Conservation (phyloP, 2,113 vertebrate species). For the Bufo gargarizans region DNA sequence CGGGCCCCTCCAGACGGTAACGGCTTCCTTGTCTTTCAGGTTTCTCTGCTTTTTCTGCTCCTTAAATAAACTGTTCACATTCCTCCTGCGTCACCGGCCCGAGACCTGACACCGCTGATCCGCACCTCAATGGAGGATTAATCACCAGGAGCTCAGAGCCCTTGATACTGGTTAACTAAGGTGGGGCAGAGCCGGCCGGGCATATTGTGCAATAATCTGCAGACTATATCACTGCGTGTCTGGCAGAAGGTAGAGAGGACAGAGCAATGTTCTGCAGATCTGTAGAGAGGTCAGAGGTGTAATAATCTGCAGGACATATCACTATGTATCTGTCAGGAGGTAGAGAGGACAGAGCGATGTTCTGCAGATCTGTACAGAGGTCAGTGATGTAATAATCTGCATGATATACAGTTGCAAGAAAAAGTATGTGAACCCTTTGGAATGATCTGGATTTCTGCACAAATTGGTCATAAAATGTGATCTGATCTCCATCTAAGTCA, state of each 20-base stretch:
- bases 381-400: neutral
- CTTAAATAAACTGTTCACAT: conserved; percentile 26
- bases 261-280: too few relatives aligned
- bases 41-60: neutral
- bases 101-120: neutral
- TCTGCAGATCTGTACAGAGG: neutral
- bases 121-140: neutral
- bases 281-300: too few relatives aligned
- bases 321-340: neutral
- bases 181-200: neutral
- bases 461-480: too few relatives aligned
- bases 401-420: too few relatives aligned
- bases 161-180: neutral
- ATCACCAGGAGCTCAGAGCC: neutral
- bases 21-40: neutral
- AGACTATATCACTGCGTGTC: too few relatives aligned
- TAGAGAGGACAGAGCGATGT: neutral
- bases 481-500: too few relatives aligned
- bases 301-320: too few relatives aligned
- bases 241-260: too few relatives aligned
- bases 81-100: conserved; percentile 15
- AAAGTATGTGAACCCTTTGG: too few relatives aligned
- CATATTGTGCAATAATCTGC: neutral
- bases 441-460: too few relatives aligned
- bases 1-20: too few relatives aligned